phyloP scores from a whole-genome alignment of 2,797 vertebrate species.

The Smutsia temminckii region DNA sequence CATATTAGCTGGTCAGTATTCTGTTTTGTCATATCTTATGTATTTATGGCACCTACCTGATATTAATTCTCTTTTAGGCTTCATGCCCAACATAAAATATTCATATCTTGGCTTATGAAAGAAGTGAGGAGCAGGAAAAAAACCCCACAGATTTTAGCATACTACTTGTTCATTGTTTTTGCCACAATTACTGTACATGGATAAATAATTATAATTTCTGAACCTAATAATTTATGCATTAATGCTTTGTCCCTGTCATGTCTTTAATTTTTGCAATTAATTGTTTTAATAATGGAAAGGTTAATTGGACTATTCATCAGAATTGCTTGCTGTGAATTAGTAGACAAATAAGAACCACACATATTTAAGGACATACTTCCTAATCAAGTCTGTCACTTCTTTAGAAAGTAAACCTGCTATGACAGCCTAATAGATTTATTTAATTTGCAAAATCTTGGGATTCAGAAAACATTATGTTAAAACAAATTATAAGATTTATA shows the following conservation, averaged over 20 bases:
- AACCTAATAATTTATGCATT: conserved; percentile 86
- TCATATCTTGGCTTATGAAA: conserved; percentile 53
- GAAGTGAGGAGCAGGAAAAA: conserved; percentile 70
- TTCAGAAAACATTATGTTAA: conserved; percentile 3
- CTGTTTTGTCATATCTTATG: background rate
- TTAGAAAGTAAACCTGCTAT: conserved; percentile 45
- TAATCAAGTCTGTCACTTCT: conserved; percentile 79
- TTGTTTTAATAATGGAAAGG: conserved; percentile 86
- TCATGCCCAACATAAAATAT: conserved; percentile 49
- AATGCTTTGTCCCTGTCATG: conserved; percentile 84
- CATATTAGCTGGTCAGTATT: conserved; percentile 6
- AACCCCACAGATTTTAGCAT: conserved; percentile 71
- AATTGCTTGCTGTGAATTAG: conserved; percentile 80
- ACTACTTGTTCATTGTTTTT: conserved; percentile 82
- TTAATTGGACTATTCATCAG: conserved; percentile 87
- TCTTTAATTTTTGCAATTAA: conserved; percentile 86
- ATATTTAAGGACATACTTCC: conserved; percentile 81
- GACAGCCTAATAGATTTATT: conserved; percentile 42
- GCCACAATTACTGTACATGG: conserved; percentile 77
- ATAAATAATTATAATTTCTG: conserved; percentile 85
- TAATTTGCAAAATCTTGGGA: conserved; percentile 30
- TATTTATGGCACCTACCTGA: background rate
- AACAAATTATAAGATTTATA: conserved; percentile 16
- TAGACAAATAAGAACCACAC: conserved; percentile 82
- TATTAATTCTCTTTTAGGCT: background rate